Evolutionary conservation across 2,113 vertebrate genomes (phyloP), one percentile per base, ranked within the genome.

Genomic region (Pomatostomus ruficeps): DNA sequence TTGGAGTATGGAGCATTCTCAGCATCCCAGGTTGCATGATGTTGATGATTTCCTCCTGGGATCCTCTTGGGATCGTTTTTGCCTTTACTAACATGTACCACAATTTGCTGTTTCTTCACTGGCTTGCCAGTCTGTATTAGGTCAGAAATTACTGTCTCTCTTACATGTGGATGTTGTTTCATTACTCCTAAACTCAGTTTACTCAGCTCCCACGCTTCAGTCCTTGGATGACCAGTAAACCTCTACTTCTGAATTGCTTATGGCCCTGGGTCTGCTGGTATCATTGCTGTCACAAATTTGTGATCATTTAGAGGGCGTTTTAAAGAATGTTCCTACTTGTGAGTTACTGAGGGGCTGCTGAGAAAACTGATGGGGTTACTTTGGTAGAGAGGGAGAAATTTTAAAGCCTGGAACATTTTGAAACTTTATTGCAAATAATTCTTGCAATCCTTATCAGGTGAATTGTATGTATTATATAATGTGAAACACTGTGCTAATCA

Each of bases 401-500:
- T 42, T 68, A 72, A 77, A 85, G 45, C 38, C 57, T 58, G 63
- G 29, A 85, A 76, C 18, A 45, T 55, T 95, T 88, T 80, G 36
- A 73, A 88, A 61, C 48, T 94, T 80, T 65, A 55, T 71, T 86
- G 59, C 35, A 77, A 80, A 61, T 88, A 77, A 77, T 59, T 88
- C 35, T 76, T 88, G 63, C 72, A 86, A n/a, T 74, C 55, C 75
- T 66, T 90, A 88, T 88, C 89, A 86, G 72, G 55, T 91, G 88
- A 86, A 57, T 59, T 51, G 52, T 74, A 91, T 52, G 3, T 66
- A 88, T 94, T 95, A 94, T 42, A 91, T 91, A 94, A 96, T 77
- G 40, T 74, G 61, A 78, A 96, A 90, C 31, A 43, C 52, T 2
- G 3, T 2, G 55, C 54, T 94, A 93, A 95, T 91, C 90, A 93